phyloP scores from a whole-genome alignment of 2,797 vertebrate species.

The Chiloscyllium punctatum region DNA sequence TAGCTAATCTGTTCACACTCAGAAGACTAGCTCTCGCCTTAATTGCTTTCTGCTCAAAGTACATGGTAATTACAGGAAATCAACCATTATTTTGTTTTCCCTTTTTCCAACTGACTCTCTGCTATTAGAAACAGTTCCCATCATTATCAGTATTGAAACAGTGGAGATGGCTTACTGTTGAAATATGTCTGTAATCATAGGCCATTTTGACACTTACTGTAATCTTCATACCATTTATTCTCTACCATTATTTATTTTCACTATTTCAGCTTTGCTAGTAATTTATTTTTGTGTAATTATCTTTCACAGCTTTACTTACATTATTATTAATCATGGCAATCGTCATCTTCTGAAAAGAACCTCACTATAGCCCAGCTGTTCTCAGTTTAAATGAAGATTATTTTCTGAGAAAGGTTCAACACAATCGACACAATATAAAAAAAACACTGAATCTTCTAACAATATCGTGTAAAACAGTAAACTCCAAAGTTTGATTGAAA shows the following conservation, averaged over 20 bases:
- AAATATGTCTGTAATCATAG: slow-evolving; percentile 16
- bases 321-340: slow-evolving; percentile 10
- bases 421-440: not conserved
- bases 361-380: not conserved
- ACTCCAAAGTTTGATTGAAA: not conserved
- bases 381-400: slow-evolving; percentile 9
- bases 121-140: slow-evolving; percentile 10
- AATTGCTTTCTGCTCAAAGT: slow-evolving; percentile 34
- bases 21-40: not conserved
- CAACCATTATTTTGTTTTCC: not conserved
- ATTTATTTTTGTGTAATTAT: slow-evolving; percentile 22
- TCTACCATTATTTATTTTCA: slow-evolving; percentile 21
- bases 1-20: slow-evolving; percentile 21
- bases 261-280: not conserved
- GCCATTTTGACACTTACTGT: slow-evolving; percentile 20
- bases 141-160: slow-evolving; percentile 36
- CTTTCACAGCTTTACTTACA: not conserved
- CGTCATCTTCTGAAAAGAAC: no score
- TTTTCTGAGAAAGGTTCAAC: not conserved
- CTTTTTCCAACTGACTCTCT: not conserved
- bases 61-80: slow-evolving; percentile 30
- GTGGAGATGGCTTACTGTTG: slow-evolving; percentile 22
- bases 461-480: not conserved
- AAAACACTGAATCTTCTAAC: not conserved
- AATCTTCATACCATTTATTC: slow-evolving; percentile 22